A percentile compares a stretch with the other conserved stretches of the same genome.
Evolutionary conservation across 2,888 invertebrate genomes (phyloP).

Genomic region (Drosophila stalkeri): DNA sequence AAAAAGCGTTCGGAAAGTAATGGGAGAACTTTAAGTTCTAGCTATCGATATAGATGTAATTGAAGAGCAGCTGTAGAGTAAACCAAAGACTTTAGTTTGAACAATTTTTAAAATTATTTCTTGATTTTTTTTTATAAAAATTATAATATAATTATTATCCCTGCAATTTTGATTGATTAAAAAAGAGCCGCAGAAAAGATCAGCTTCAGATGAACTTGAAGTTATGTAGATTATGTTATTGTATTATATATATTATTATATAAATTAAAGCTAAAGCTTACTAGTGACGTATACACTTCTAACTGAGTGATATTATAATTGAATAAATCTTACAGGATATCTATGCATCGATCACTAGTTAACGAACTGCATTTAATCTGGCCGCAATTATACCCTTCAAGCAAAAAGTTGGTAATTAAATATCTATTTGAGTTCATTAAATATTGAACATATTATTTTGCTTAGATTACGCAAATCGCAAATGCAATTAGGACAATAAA

Average conservation of each 20-base stretch:
- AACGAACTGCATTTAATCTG: background rate
- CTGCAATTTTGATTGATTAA: background rate
- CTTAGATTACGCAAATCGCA: conserved; percentile 13
- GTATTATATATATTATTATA: no score
- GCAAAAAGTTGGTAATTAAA: conserved; percentile 11
- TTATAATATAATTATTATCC: no score
- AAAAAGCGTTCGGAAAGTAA: background rate
- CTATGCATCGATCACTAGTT: background rate
- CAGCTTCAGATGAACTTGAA: background rate
- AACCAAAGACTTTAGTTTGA: background rate
- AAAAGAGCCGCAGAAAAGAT: background rate
- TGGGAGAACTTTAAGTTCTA: background rate
- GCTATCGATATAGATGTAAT: background rate
- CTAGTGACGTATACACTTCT: background rate
- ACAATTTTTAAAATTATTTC: no score
- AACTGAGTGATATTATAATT: no score
- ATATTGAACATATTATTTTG: conserved; percentile 10
- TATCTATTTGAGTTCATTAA: conserved; percentile 6
- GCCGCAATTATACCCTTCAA: background rate
- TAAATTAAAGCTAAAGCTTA: no score
- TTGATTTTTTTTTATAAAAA: no score
- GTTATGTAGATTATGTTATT: no score
- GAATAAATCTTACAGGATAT: background rate
- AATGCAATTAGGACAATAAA: conserved; percentile 18
- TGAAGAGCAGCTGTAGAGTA: background rate